Conservation (phyloP, 2,113 vertebrate species). For the Syngnathus floridae region DNA sequence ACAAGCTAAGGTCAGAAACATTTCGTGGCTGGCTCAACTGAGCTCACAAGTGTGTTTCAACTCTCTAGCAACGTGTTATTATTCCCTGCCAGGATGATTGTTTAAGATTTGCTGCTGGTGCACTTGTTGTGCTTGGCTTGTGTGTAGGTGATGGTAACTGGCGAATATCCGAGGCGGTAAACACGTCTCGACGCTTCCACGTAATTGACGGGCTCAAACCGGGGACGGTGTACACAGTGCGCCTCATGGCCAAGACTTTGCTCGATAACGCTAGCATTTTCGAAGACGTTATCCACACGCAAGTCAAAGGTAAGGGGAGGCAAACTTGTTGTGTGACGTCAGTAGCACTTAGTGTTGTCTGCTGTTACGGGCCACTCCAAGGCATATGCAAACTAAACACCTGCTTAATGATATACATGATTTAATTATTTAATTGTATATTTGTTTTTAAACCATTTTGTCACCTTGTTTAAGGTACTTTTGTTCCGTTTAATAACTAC, state of each 20-base stretch:
- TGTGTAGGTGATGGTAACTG: slow-evolving; percentile 81
- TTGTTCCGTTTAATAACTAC: no score
- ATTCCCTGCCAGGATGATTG: background rate
- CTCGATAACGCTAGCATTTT: slow-evolving; percentile 91
- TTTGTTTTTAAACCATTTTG: no score
- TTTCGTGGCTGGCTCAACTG: background rate
- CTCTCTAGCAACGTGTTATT: background rate
- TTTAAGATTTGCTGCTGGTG: slow-evolving; percentile 62
- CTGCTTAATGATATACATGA: background rate
- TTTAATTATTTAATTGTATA: no score
- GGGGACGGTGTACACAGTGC: slow-evolving; percentile 80
- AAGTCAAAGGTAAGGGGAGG: slow-evolving; percentile 82
- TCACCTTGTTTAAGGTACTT: no score
- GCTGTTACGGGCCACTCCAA: background rate
- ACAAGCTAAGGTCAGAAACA: background rate
- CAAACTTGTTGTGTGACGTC: slow-evolving; percentile 6
- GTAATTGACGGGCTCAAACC: slow-evolving; percentile 81
- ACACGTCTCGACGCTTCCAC: slow-evolving; percentile 81
- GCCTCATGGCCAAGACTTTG: slow-evolving; percentile 83
- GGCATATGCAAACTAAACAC: background rate
- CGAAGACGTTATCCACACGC: slow-evolving; percentile 90
- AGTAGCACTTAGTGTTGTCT: slow-evolving; percentile 18
- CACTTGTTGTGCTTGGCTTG: slow-evolving; percentile 63
- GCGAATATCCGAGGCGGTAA: slow-evolving; percentile 81
- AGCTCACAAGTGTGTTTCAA: background rate